Percentiles rank a stretch among this genome's conserved stretches.
phyloP scores from a whole-genome alignment of 2,888 invertebrate genomes.

The Tromatobia lineatoria region DNA sequence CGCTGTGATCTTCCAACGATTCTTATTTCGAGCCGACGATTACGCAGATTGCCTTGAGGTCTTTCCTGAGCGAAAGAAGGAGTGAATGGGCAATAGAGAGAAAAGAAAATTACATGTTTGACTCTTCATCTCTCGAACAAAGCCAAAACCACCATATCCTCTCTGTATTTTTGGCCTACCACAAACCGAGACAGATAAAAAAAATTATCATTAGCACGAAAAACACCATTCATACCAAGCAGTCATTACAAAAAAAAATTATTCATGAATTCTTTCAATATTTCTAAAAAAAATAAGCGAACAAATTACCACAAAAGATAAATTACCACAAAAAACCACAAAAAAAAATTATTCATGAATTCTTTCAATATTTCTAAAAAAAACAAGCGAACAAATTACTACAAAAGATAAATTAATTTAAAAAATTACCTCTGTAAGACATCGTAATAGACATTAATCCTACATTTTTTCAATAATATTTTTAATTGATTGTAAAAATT shows the following conservation, averaged over 20 bases:
- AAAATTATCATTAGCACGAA: conserved; percentile 27
- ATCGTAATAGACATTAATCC: background rate
- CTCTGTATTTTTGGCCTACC: conserved; percentile 6
- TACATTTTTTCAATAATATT: background rate
- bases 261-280: background rate
- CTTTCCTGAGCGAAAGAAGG: conserved; percentile 17
- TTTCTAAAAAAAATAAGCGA: background rate
- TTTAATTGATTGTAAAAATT: no score
- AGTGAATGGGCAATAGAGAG: conserved; percentile 39
- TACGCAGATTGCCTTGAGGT: conserved; percentile 68
- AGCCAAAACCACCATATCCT: conserved; percentile 55
- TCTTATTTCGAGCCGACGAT: conserved; percentile 66
- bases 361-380: background rate
- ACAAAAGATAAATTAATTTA: background rate
- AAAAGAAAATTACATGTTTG: conserved; percentile 70
- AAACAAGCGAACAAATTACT: background rate
- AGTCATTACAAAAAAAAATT: background rate
- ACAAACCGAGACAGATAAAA: conserved; percentile 1
- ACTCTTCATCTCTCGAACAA: conserved; percentile 65
- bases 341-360: background rate
- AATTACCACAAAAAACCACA: background rate
- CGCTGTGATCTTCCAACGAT: conserved; percentile 48
- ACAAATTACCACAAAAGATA: background rate
- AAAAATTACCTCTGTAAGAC: no score
- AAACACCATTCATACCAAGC: conserved; percentile 1